phyloP scores from a whole-genome alignment of 1,140 invertebrate species.

The Caenorhabditis brenneri region DNA sequence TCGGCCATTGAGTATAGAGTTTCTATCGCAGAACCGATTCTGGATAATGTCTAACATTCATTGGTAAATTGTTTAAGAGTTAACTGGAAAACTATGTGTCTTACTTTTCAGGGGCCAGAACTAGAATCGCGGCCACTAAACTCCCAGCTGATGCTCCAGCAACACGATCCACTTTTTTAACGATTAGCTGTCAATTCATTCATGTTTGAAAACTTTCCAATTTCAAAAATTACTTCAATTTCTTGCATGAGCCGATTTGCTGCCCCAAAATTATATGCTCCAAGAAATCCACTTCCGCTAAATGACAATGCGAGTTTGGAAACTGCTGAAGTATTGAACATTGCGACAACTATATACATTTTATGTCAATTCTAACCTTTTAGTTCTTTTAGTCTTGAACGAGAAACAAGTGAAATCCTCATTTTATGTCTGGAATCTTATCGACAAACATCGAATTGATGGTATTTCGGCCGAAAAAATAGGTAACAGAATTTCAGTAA shows the following conservation, averaged over 20 bases:
- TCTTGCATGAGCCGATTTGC: slow-evolving; percentile 51
- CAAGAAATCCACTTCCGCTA: slow-evolving; percentile 63
- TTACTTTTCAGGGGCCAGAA: slow-evolving; percentile 60
- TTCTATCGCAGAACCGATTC: slow-evolving; percentile 56
- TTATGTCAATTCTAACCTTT: neutral
- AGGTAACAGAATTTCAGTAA: neutral
- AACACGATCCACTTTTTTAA: slow-evolving; percentile 54
- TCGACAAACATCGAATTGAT: neutral
- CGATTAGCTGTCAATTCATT: neutral
- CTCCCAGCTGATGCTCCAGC: slow-evolving; percentile 68
- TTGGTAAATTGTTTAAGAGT: slow-evolving; percentile 51
- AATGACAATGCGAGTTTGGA: slow-evolving; percentile 49
- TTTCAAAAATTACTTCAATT: neutral
- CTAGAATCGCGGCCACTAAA: slow-evolving; percentile 62
- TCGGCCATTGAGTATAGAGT: slow-evolving; percentile 66
- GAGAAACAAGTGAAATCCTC: neutral
- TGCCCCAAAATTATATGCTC: slow-evolving; percentile 70
- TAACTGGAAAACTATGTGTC: too few species aligned
- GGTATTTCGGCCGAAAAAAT: too few species aligned
- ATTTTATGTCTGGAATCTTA: neutral
- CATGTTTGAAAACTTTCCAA: neutral
- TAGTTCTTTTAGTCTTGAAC: neutral
- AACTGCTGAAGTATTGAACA: neutral
- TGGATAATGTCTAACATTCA: slow-evolving; percentile 16
- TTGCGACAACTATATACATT: neutral